These are phyloP conservation scores for Penaeus vannamei DNA, from an alignment of 1,140 invertebrate species.

Conservation along the genomic window DNA sequence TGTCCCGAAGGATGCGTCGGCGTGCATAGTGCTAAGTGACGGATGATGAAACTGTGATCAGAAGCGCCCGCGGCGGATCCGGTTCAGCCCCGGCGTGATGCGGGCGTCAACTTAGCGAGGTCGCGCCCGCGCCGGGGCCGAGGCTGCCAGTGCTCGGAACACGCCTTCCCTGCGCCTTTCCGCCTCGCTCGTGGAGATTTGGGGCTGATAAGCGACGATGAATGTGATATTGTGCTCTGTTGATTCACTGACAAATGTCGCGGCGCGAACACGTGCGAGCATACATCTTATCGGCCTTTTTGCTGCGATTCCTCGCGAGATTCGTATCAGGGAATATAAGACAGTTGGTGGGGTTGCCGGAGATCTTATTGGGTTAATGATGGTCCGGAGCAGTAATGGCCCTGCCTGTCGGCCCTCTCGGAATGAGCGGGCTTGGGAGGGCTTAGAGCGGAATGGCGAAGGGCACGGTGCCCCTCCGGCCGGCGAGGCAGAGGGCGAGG, in stretches of 20 bases:
- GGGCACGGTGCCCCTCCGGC: too few relatives aligned
- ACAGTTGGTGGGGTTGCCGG: constrained; percentile 37
- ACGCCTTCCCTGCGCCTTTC: constrained; percentile 31
- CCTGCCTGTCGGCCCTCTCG: too few relatives aligned
- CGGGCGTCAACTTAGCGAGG: constrained; percentile 18
- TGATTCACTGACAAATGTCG: constrained; percentile 53
- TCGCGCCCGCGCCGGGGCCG: neutral
- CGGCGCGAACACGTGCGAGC: constrained; percentile 29
- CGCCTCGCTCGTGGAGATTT: constrained; percentile 33
- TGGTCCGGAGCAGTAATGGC: too few relatives aligned
- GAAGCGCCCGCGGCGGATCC: too few relatives aligned
- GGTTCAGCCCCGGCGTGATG: too few relatives aligned
- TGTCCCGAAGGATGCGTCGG: neutral
- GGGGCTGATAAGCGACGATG: constrained; percentile 54
- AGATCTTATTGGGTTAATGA: neutral
- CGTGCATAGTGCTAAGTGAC: neutral
- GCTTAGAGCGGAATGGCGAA: too few relatives aligned
- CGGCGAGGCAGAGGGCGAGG: too few relatives aligned
- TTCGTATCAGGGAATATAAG: constrained; percentile 34
- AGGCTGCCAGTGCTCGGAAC: constrained; percentile 5
- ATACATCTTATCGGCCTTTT: constrained; percentile 13
- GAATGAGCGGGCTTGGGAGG: too few relatives aligned
- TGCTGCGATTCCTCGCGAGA: constrained; percentile 8
- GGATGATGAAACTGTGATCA: neutral
- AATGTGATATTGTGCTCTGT: constrained; percentile 62